A percentile compares a stretch with the other conserved stretches of the same genome.
Evolutionary conservation across 2,113 vertebrate species (phyloP).

Genomic region (Oreocharis arfaki): DNA sequence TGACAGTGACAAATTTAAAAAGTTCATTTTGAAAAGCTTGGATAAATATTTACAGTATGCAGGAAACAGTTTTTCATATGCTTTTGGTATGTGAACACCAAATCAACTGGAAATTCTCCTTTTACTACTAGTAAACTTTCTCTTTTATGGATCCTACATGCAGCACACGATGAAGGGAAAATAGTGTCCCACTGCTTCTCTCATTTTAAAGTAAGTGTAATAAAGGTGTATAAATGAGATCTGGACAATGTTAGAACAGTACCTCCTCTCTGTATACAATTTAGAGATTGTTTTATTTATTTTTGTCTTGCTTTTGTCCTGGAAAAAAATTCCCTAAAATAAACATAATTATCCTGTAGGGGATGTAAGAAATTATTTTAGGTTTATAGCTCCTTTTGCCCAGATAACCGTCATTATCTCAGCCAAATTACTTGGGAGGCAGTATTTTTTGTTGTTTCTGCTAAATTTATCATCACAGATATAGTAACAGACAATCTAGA

Average conservation of each 20-base stretch:
- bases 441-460: background rate
- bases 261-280: background rate
- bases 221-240: background rate
- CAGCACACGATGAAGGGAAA: background rate
- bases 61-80: background rate
- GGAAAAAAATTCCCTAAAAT: background rate
- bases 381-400: background rate
- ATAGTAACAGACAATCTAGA: background rate
- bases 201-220: background rate
- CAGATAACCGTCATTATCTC: background rate
- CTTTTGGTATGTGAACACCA: background rate
- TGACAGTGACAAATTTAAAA: background rate
- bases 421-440: background rate
- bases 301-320: background rate
- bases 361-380: background rate
- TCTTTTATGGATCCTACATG: background rate
- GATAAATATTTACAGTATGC: background rate
- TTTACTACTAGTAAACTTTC: background rate
- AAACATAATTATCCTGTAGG: background rate
- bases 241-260: background rate
- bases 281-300: background rate
- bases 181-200: background rate
- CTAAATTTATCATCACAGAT: background rate
- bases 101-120: background rate
- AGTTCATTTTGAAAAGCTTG: background rate